Evolutionary conservation across 1,140 invertebrate genomes (phyloP).

Genomic region (Carposina sasakii): DNA sequence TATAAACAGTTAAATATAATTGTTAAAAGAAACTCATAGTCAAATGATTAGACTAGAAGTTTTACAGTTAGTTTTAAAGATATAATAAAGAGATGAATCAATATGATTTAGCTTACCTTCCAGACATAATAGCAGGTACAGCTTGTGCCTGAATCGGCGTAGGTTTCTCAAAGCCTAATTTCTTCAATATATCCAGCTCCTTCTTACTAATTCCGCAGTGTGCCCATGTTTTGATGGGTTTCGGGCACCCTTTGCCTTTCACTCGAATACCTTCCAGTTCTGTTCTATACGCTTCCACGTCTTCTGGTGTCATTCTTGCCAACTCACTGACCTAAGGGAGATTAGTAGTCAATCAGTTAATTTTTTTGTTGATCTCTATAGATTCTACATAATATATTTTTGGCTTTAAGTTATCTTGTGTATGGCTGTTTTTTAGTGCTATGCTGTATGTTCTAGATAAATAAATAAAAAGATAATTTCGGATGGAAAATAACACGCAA

Average conservation of each 20-base stretch:
- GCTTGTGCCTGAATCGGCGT: slow-evolving; percentile 99
- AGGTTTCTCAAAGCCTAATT: slow-evolving; percentile 95
- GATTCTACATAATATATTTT: slow-evolving; percentile 9
- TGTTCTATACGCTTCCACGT: slow-evolving; percentile 88
- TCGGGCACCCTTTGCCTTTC: slow-evolving; percentile 92
- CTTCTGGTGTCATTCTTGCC: slow-evolving; percentile 91
- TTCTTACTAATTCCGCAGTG: slow-evolving; percentile 98
- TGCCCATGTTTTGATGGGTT: slow-evolving; percentile 97
- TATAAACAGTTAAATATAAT: no score
- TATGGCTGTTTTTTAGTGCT: no score
- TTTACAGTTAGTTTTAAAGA: no score
- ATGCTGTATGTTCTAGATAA: no score
- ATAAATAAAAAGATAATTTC: no score
- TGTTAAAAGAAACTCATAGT: no score
- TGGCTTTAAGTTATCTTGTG: no score
- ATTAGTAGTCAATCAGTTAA: neutral
- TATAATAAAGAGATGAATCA: no score
- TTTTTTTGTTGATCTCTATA: neutral
- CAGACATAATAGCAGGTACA: slow-evolving; percentile 99
- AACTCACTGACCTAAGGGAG: slow-evolving; percentile 77
- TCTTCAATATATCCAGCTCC: slow-evolving; percentile 95
- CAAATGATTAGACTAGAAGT: no score
- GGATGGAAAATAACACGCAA: no score
- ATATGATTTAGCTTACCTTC: slow-evolving; percentile 73
- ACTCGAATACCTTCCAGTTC: slow-evolving; percentile 90